Base-by-base conservation (phyloP, 2,888 invertebrate genomes). In the Agonum fuliginosum region DNA sequence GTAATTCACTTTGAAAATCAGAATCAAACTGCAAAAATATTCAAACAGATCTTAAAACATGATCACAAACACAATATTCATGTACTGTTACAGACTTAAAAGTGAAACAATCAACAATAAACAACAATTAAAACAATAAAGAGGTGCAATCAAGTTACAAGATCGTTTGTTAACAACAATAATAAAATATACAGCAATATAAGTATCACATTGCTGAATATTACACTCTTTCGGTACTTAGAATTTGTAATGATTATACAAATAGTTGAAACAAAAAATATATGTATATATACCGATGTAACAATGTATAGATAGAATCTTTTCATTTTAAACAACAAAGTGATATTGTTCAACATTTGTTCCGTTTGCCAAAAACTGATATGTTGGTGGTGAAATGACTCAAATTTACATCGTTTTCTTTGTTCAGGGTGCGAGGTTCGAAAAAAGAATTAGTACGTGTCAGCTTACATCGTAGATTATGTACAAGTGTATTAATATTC, bases 401-500 rank as follows among this genome's bases (percentile, higher is more conserved):
- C 54, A 71, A 22, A 30, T 65, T 20, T 8, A 46, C 17, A 6
- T 58, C 67, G 48, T 62, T 19, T 71, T 10, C 10, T 4, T 70
- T 67, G 30, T 12, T 58, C 58, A 48, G 65, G 6, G 51, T 67
- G 69, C 69, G 67, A 69, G 34, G 76, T 76, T 67, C 67, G 67
- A 67, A 76, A 76, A 67, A n/a, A 76, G 34, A 73, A 5, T 62
- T 19, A 62, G 30, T 20, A 71, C 24, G 48, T 71, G 46, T 48
- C 30, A 27, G 30, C 48, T 48, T 48, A 72, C 30, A 14, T 67
- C 20, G 46, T 51, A 37, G 8, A 34, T 20, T 73, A 76, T 51
- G 67, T 51, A 75, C 75, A 75, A 75, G 75, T 75, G 75, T 74
- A 54, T 70, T 75, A 75, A 75, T 75, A 51, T 76, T 65, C 46